Conservation (phyloP, 1,140 invertebrate species). For the Brachionus rubens region DNA sequence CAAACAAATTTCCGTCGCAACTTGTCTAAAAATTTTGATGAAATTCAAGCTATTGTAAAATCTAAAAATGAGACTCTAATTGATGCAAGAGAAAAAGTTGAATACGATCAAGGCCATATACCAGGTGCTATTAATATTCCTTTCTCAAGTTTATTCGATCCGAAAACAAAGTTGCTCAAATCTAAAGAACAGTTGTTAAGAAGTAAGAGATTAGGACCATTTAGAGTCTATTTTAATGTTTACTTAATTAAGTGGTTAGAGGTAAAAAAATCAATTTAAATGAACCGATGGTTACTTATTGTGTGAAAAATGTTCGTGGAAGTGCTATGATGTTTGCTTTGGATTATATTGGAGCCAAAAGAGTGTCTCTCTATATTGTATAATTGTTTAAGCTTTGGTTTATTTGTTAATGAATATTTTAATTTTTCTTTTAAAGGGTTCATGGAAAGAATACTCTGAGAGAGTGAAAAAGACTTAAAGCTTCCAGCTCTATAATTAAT, state of each 20-base stretch:
- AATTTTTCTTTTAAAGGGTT: neutral
- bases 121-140: constrained; percentile 32
- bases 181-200: neutral
- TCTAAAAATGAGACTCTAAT: constrained; percentile 5
- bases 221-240: neutral
- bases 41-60: neutral
- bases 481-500: too few species aligned
- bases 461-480: neutral
- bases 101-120: constrained; percentile 19
- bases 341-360: constrained; percentile 1
- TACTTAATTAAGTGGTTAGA: neutral
- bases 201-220: too few species aligned
- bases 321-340: constrained; percentile 1
- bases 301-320: neutral
- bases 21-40: neutral
- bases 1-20: neutral
- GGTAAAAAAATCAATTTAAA: constrained; percentile 20
- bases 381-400: neutral
- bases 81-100: neutral
- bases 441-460: constrained; percentile 7
- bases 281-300: constrained; percentile 17
- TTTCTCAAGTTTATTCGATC: constrained; percentile 3
- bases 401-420: neutral
- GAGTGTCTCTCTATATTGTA: neutral
- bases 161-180: neutral